Evolutionary conservation across 2,113 vertebrate species (phyloP).

Genomic region (Apaloderma vittatum): DNA sequence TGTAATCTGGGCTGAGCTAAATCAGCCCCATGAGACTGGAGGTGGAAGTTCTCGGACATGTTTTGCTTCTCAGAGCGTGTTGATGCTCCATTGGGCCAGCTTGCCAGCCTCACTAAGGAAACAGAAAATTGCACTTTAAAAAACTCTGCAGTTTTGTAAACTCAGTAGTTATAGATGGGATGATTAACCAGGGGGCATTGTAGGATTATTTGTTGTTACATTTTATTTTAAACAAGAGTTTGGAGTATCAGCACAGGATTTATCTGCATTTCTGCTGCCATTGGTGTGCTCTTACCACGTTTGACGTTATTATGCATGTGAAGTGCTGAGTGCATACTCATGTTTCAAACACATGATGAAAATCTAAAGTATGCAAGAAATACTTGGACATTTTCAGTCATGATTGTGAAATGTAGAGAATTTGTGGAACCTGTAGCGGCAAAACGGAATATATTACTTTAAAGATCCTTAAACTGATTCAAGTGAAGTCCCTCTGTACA

Average conservation of each 20-base stretch:
- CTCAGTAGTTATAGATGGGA: background rate
- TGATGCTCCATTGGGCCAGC: background rate
- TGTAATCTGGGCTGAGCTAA: background rate
- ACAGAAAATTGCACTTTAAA: background rate
- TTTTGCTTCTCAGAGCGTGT: background rate
- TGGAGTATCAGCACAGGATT: background rate
- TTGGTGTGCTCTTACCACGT: background rate
- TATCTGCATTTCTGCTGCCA: background rate
- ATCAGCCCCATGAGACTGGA: background rate
- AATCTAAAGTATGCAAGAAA: background rate
- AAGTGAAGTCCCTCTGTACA: background rate
- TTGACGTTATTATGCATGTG: background rate
- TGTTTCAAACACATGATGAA: background rate
- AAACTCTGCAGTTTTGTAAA: background rate
- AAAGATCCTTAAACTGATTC: background rate
- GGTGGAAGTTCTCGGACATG: background rate
- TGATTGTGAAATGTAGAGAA: background rate
- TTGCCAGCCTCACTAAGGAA: background rate
- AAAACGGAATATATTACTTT: background rate
- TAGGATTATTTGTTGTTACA: background rate
- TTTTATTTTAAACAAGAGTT: background rate
- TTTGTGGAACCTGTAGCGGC: background rate
- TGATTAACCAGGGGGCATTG: background rate
- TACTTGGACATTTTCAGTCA: background rate
- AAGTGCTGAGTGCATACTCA: background rate